A percentile compares a stretch with the other conserved stretches of the same genome.
Conservation (phyloP, 2,797 vertebrate genomes). For the Lindbergichthys nudifrons region DNA sequence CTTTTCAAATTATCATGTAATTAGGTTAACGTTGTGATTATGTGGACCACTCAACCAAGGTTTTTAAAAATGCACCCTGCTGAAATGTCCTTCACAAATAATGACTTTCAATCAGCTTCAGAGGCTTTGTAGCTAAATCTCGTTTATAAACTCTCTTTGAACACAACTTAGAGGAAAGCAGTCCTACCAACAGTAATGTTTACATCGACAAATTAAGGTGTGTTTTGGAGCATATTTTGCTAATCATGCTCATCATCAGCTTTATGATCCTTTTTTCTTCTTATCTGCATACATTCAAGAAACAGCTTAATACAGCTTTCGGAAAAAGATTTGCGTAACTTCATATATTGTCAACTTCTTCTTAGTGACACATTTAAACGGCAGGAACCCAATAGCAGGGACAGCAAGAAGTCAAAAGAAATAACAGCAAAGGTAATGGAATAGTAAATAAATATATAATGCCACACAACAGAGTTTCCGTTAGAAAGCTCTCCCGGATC, state of each 20-base stretch:
- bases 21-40: not conserved
- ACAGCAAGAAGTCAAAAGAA: too few species aligned
- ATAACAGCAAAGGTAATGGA: too few species aligned
- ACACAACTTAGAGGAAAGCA: not conserved
- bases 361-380: too few species aligned
- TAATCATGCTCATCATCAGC: not conserved
- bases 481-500: too few species aligned
- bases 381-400: too few species aligned
- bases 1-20: not conserved
- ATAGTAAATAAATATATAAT: too few species aligned
- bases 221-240: not conserved
- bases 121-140: constrained; percentile 11
- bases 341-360: too few species aligned
- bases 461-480: too few species aligned
- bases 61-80: constrained; percentile 10
- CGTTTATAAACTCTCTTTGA: constrained; percentile 28
- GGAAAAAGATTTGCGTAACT: too few species aligned
- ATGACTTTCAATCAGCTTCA: constrained; percentile 12
- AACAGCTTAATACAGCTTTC: not conserved
- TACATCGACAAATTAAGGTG: not conserved
- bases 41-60: not conserved
- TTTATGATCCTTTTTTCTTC: not conserved
- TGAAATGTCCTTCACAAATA: constrained; percentile 7
- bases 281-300: too few species aligned
- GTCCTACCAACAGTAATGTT: too few species aligned